Percentiles rank a stretch among this genome's conserved stretches.
These are phyloP conservation scores for Thymelicus sylvestris DNA, from an alignment of 2,888 invertebrate genomes.

Conservation along the genomic window DNA sequence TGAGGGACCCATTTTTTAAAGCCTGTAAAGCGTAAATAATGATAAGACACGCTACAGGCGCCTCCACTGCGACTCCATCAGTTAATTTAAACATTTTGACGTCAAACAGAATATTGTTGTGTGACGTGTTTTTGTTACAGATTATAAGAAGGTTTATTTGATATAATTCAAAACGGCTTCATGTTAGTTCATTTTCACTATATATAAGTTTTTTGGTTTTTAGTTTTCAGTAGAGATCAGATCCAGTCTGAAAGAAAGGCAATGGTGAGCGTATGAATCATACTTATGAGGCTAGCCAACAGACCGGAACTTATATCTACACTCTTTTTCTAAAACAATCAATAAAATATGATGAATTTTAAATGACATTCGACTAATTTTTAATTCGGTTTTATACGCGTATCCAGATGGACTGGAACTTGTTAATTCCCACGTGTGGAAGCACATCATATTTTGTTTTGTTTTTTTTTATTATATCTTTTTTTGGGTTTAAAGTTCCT, in stretches of 20 bases:
- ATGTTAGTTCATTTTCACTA: too few species aligned
- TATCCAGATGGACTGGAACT: conserved; percentile 17
- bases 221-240: too few species aligned
- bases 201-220: too few species aligned
- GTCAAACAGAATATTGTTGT: conserved; percentile 11
- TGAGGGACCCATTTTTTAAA: conserved; percentile 28
- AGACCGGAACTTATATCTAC: too few species aligned
- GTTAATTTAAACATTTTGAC: conserved; percentile 12
- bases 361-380: not conserved
- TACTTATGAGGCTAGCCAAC: not conserved
- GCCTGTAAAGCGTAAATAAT: conserved; percentile 28
- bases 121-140: not conserved
- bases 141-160: too few species aligned
- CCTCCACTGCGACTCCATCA: not conserved
- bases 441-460: not conserved
- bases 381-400: conserved; percentile 6
- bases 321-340: too few species aligned
- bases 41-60: conserved; percentile 23
- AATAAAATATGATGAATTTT: too few species aligned
- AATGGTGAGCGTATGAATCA: too few species aligned
- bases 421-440: not conserved
- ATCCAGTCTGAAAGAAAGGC: too few species aligned
- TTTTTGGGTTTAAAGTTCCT: conserved; percentile 5
- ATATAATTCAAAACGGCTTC: too few species aligned
- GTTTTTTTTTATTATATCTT: conserved; percentile 8